Base-by-base conservation (phyloP, 2,888 invertebrate species). In the Himalopsyche tibetana region DNA sequence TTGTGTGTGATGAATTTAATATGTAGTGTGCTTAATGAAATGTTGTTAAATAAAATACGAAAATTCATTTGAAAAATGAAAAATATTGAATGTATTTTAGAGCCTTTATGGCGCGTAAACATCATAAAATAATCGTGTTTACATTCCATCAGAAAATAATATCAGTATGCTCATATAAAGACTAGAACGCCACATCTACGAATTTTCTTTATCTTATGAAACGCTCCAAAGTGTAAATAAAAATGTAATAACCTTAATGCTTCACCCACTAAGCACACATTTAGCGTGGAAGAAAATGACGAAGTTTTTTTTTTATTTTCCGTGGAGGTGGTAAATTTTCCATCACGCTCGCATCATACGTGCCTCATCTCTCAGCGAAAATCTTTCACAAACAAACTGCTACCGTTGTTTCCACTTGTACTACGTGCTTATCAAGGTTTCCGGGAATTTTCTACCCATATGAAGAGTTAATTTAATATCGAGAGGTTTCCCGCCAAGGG, bases 301-400 rank as follows among this genome's bases (percentile, higher is more conserved):
- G n/a, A 28, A 63, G 63, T 63, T 63, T 19, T 63, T 63, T n/a
- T 63, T 63, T 63, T 63, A 19, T 19, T 63, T 19, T 19, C 63
- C 63, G 63, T n/a, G 63, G 63, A 63, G 11, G 63, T 63, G 63
- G 63, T 19, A 19, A 63, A 63, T 63, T 63, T 63, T 63, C 63
- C 63, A 63, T 63, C 63, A 63, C 63, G 63, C 63, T n/a, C 63
- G 19, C 63, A 63, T 63, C 63, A 63, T 63, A 63, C 63, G 63
- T 63, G 63, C 63, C 63, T 63, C 63, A 63, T 63, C 63, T 63
- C 63, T n/a, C 63, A 63, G 63, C 28, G 63, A 63, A 63, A 63
- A 63, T 63, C 63, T 63, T 63, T 63, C 63, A 63, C 63, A 63
- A 63, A 63, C 63, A 63, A 63, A 63, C 63, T 63, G 63, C 63